Percentiles rank a stretch among this genome's conserved stretches.
Conservation (phyloP, 30 jellyfish, hydroid and myxozoan species). For the Turritopsis rubra region DNA sequence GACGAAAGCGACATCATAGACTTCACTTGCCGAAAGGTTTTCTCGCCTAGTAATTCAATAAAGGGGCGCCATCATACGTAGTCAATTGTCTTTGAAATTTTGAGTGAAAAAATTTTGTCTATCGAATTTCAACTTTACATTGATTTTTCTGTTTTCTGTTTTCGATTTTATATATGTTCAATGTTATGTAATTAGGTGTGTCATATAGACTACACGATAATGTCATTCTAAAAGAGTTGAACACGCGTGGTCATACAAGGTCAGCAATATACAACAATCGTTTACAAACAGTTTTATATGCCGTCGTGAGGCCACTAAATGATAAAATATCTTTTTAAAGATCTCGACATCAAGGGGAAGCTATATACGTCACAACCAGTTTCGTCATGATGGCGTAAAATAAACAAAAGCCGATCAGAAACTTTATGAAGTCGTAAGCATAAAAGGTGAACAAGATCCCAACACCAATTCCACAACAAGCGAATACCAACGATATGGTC, state of each 20-base stretch:
- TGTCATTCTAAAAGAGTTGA: too few species aligned
- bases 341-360: conserved; percentile 1
- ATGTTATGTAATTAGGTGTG: too few species aligned
- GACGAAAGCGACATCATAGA: neutral
- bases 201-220: too few species aligned
- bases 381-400: conserved; percentile 59
- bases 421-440: conserved; percentile 74
- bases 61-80: neutral
- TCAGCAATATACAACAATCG: neutral
- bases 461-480: conserved; percentile 34
- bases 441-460: conserved; percentile 40
- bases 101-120: too few species aligned
- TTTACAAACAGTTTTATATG: too few species aligned
- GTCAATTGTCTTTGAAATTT: neutral
- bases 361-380: conserved; percentile 16
- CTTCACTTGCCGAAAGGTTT: neutral
- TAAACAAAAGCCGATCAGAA: conserved; percentile 49
- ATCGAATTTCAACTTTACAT: neutral
- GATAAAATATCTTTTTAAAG: neutral
- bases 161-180: neutral
- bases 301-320: neutral
- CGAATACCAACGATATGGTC: conserved; percentile 27
- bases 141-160: neutral
- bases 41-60: neutral
- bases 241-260: neutral